Conservation (phyloP, 2,888 invertebrate genomes). For the Thelaira solivaga region DNA sequence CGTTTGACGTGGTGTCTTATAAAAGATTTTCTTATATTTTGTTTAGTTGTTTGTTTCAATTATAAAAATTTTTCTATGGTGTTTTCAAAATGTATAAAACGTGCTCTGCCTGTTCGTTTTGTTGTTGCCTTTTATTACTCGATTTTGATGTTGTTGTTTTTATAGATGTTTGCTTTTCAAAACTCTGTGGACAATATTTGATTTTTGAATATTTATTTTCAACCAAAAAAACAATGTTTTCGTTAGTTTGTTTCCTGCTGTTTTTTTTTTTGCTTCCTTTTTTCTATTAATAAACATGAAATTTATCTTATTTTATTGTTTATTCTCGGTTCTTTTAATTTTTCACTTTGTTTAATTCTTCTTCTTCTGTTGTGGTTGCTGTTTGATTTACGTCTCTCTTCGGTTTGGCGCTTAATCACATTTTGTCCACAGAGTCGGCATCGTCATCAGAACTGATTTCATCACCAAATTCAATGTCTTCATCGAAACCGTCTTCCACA, state of each 20-base stretch:
- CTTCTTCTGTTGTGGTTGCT: slow-evolving; percentile 47
- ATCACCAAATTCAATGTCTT: slow-evolving; percentile 97
- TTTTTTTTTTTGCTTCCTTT: slow-evolving; percentile 16
- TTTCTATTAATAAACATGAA: not conserved
- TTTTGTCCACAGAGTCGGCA: slow-evolving; percentile 85
- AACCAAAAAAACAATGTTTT: no score
- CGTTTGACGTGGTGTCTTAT: slow-evolving; percentile 30
- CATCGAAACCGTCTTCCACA: slow-evolving; percentile 95
- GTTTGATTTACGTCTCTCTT: slow-evolving; percentile 55
- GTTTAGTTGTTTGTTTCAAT: not conserved
- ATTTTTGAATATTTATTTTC: not conserved
- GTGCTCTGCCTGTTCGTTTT: not conserved
- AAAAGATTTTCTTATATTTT: slow-evolving; percentile 1
- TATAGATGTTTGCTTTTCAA: slow-evolving; percentile 14
- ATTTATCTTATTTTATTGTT: slow-evolving; percentile 1
- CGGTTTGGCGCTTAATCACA: slow-evolving; percentile 77
- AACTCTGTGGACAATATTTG: slow-evolving; percentile 38
- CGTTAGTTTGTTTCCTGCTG: not conserved
- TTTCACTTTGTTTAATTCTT: slow-evolving; percentile 61
- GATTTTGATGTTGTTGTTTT: no score
- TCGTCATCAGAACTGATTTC: slow-evolving; percentile 95
- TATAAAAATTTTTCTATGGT: not conserved
- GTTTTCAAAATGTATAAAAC: not conserved
- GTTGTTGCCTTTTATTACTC: no score
- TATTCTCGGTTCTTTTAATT: slow-evolving; percentile 37